Evolutionary conservation across 2,797 vertebrate species (phyloP), one percentile per base, ranked within the genome.

Genomic region (Vireo griseus): DNA sequence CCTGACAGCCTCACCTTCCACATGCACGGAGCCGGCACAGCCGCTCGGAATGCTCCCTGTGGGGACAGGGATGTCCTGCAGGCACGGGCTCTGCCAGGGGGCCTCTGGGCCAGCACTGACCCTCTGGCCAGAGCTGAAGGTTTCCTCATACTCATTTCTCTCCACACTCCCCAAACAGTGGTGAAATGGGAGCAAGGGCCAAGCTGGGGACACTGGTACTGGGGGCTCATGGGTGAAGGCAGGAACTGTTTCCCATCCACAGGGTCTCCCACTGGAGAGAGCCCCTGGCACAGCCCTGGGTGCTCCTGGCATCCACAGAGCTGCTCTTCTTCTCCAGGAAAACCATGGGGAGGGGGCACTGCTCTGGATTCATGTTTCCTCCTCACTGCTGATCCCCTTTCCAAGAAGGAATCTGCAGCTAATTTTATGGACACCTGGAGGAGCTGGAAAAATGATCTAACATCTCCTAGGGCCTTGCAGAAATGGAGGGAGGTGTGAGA

Each of bases 401-500:
- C 73, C 62, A 8, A 3, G 2, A 33, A 90, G 57, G 57, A 88
- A 80, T 63, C 78, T 86, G 68, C n/a, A 58, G 58, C 63, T 29
- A 37, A 63, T 82, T 85, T 87, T 66, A 61, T 58, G 85, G 85
- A 92, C 84, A 94, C 91, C 87, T 95, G 78, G 87, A 94, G 89
- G 65, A 95, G 68, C 75, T 94, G 87, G 87, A 22, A 94, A 95
- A 95, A 54, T 72, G 80, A 95, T 95, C 76, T 45, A 75, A 75
- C 86, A 57, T 72, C 86, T 86, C 94, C 69, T 33, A 83, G 66
- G 66, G 73, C 78, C 58, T 52, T 81, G 74, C 55, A 91, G 86
- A 86, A 67, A 44, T 61, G 58, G 80, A 94, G 91, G 91, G 84
- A 93, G 92, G 89, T 90, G 81, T 95, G 95, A 93, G 80, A 92